A percentile compares a stretch with the other conserved stretches of the same genome.
Conservation (phyloP, 1,140 invertebrate species). For the Ericerus pela region DNA sequence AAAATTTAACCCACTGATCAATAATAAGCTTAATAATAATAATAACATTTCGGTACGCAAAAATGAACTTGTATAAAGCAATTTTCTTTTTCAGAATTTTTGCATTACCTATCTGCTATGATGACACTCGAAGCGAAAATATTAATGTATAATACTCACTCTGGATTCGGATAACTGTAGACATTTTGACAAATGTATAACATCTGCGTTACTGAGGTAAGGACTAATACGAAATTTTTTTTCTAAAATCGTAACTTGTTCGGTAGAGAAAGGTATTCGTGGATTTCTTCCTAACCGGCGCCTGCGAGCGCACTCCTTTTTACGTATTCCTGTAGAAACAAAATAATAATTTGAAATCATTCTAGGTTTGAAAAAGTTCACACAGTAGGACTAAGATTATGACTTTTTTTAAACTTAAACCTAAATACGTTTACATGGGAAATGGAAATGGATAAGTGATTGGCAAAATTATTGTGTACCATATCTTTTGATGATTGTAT, state of each 20-base stretch:
- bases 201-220: conserved; percentile 44
- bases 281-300: conserved; percentile 41
- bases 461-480: not conserved
- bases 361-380: too few species aligned
- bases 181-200: conserved; percentile 37
- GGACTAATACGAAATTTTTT: conserved; percentile 40
- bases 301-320: conserved; percentile 24
- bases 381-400: too few species aligned
- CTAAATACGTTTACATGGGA: not conserved
- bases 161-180: conserved; percentile 44
- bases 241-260: conserved; percentile 41
- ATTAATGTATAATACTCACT: conserved; percentile 32
- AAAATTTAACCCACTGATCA: conserved; percentile 15
- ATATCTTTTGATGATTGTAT: too few species aligned
- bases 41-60: not conserved
- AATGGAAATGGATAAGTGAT: not conserved
- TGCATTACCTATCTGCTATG: not conserved
- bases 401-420: too few species aligned
- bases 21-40: not conserved
- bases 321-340: conserved; percentile 5
- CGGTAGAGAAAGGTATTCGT: conserved; percentile 44
- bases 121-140: not conserved
- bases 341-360: too few species aligned
- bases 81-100: too few species aligned
- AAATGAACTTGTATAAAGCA: too few species aligned